Percentiles rank a stretch among this genome's conserved stretches.
Evolutionary conservation across 1,140 invertebrate genomes (phyloP).

Genomic region (fruit fly (Drosophila melanogaster)): DNA sequence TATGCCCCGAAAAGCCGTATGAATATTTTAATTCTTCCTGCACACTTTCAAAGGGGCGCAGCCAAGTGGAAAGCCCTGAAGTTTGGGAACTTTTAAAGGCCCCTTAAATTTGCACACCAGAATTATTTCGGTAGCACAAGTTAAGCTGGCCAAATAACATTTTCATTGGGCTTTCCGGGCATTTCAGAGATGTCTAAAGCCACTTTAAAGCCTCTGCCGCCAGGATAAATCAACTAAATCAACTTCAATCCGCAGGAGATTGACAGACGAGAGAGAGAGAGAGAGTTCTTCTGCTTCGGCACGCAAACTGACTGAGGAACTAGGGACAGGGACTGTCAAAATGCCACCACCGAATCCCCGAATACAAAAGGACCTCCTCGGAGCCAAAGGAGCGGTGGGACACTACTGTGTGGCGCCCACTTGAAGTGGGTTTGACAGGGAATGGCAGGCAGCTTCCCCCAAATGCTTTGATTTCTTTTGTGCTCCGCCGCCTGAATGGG

Average conservation of each 20-base stretch:
- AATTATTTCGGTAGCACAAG: conserved; percentile 21
- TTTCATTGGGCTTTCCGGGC: conserved; percentile 17
- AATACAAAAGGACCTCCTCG: neutral
- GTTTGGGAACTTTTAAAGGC: neutral
- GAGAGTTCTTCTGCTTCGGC: conserved; percentile 31
- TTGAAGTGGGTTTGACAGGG: conserved; percentile 61
- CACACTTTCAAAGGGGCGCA: conserved; percentile 24
- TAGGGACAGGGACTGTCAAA: conserved; percentile 44
- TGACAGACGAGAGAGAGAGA: conserved; percentile 30
- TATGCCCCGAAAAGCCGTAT: conserved; percentile 17
- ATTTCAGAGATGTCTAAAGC: conserved; percentile 28
- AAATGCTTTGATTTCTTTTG: conserved; percentile 46
- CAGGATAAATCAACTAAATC: conserved; percentile 52
- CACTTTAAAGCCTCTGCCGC: conserved; percentile 29
- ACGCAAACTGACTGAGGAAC: conserved; percentile 33
- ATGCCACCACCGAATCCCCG: conserved; percentile 16
- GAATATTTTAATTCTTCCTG: conserved; percentile 41
- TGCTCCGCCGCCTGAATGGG: conserved; percentile 24
- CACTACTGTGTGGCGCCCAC: conserved; percentile 43
- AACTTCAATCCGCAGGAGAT: conserved; percentile 46
- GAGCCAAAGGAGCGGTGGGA: conserved; percentile 5
- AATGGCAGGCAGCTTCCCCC: conserved; percentile 32
- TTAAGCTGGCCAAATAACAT: conserved; percentile 8
- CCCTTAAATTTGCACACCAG: neutral
- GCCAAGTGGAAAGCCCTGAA: conserved; percentile 9